Evolutionary conservation across 2,113 vertebrate genomes (phyloP).

Genomic region (Spizaetus ornatus): DNA sequence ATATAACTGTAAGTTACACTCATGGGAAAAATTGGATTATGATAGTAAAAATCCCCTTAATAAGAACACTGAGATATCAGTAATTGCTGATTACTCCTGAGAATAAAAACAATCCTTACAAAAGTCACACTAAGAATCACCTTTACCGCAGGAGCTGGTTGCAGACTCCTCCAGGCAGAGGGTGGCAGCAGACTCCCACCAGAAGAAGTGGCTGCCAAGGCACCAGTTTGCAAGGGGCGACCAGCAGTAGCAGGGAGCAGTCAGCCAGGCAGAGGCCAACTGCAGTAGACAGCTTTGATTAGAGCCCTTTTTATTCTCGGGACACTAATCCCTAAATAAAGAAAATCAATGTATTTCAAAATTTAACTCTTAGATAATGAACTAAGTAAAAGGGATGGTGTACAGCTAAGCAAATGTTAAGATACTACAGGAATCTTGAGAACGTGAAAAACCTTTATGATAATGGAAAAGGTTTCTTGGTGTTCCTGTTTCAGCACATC

Average conservation of each 20-base stretch:
- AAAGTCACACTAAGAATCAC: background rate
- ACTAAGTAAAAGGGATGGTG: background rate
- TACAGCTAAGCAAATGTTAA: background rate
- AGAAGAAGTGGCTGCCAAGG: background rate
- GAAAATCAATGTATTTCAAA: background rate
- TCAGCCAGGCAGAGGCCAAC: background rate
- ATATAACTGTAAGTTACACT: background rate
- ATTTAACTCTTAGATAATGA: background rate
- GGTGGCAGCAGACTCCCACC: constrained; percentile 27
- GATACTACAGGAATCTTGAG: background rate
- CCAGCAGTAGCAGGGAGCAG: background rate
- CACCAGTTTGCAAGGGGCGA: fast-evolving
- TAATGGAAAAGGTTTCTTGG: background rate
- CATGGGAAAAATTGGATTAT: background rate
- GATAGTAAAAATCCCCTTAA: background rate
- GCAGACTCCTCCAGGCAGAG: constrained; percentile 29
- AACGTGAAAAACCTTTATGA: background rate
- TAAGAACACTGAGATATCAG: background rate
- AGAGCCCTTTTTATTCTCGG: background rate
- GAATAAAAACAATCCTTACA: background rate
- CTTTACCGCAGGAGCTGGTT: background rate
- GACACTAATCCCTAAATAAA: background rate
- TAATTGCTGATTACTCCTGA: background rate
- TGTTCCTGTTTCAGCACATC: background rate
- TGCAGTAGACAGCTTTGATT: background rate